Base-by-base conservation (phyloP, 2,888 invertebrate species). In the Macroteleia sp. region DNA sequence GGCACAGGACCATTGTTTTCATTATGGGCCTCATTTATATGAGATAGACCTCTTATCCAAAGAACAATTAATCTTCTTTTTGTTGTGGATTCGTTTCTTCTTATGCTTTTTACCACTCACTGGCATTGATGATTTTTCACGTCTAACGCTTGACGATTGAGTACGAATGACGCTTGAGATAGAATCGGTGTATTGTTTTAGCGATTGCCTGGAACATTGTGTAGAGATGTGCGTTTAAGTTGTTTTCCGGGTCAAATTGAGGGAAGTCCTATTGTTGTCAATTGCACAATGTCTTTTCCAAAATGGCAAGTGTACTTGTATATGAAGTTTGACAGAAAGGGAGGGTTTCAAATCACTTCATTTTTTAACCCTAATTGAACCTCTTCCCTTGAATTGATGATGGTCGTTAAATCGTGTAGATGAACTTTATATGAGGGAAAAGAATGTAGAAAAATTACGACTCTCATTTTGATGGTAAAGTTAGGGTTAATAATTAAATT, bases 21-120 rank as follows among this genome's bases (percentile, higher is more conserved):
- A 20, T 75, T 61, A 62, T 48, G 42, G 56, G 17, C 46, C 36
- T 62, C 61, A 62, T 75, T 75, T 75, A 56, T 67, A 48, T 61
- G 59, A 54, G 59, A 75, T 62, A 69, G 75, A 69, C 67, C 62
- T 69, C 52, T 50, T 28, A 46, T 69, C 57, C 36, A 30, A 19
- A 50, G 62, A 57, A 34, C 76, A 69, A 76, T 76, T 70, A 76
- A 50, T 69, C 64, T 57, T 25, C 57, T 62, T 57, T 69, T 74
- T 74, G 66, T 67, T 74, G 19, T 25, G 28, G 36, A 19, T 10
- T n/a, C 19, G 50, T 41, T 57, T 17, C 17, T 62, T 34, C 34
- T 32, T 50, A 32, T 8, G 3, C 48, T 54, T 34, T 50, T 41
- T 22, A n/a, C 52, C n/a, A 14, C 44, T 44, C 5, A 12, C 62